phyloP scores from a whole-genome alignment of 2,797 vertebrate genomes.

The Nyctalus aviator region DNA sequence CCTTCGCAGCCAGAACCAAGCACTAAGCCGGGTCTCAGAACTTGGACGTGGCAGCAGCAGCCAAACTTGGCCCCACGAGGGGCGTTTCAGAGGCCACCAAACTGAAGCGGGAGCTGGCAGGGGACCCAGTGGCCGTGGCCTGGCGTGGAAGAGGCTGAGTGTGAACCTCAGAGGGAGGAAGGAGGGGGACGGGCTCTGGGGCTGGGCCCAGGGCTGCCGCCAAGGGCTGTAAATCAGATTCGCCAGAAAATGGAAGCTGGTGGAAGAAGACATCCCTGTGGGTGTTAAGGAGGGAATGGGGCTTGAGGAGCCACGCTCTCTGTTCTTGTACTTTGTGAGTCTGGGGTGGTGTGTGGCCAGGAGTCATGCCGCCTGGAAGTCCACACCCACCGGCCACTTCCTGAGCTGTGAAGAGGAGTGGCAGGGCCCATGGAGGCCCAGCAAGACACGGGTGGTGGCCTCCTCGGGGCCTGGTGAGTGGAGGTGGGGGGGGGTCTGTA shows the following conservation, averaged over 20 bases:
- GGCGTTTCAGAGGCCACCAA: background rate
- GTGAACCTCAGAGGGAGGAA: background rate
- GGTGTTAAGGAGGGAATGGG: background rate
- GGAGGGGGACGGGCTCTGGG: background rate
- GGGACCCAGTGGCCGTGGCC: conserved; percentile 33
- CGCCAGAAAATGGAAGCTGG: background rate
- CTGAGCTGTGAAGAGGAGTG: background rate
- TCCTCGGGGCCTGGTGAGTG: background rate
- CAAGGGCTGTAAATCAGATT: background rate
- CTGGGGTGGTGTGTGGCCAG: background rate
- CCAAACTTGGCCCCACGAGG: background rate
- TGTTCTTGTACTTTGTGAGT: background rate
- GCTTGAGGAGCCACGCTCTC: background rate
- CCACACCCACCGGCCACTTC: background rate
- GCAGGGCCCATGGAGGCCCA: background rate
- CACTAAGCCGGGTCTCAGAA: conserved; percentile 11
- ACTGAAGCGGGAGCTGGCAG: background rate
- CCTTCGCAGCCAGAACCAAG: background rate
- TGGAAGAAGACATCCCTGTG: background rate
- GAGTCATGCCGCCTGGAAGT: accelerated
- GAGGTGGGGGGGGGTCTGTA: background rate
- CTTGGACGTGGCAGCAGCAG: accelerated
- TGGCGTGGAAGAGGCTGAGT: background rate
- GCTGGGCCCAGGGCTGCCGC: background rate
- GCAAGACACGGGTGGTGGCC: accelerated